Percentiles rank a stretch among this genome's conserved stretches.
phyloP scores from a whole-genome alignment of 2,888 invertebrate genomes.

The Troides aeacus region DNA sequence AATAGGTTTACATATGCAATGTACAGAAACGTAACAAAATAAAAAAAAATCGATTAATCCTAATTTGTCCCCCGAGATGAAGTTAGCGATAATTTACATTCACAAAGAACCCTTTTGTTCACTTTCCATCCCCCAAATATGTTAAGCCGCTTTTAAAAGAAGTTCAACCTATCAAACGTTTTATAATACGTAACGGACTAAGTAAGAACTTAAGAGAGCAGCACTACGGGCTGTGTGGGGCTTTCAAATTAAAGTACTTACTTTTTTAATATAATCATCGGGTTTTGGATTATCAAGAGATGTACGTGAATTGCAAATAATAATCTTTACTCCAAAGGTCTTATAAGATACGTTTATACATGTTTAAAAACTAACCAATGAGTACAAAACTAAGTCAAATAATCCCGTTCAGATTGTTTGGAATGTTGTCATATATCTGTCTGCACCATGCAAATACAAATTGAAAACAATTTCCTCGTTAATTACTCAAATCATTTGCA shows the following conservation, averaged over 20 bases:
- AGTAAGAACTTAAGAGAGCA: conserved; percentile 61
- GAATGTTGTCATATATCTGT: conserved; percentile 42
- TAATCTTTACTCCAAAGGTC: not conserved
- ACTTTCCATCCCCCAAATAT: conserved; percentile 64
- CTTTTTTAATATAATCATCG: conserved; percentile 9
- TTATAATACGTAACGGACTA: conserved; percentile 71
- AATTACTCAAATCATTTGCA: conserved; percentile 74
- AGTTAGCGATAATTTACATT: conserved; percentile 70
- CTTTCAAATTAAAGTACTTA: conserved; percentile 20
- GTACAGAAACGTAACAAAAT: conserved; percentile 35
- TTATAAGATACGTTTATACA: too few species aligned
- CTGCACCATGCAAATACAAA: conserved; percentile 58
- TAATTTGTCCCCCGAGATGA: conserved; percentile 77
- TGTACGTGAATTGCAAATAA: conserved; percentile 5
- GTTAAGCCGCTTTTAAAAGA: conserved; percentile 75
- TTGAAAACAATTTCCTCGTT: conserved; percentile 72
- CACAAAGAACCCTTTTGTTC: conserved; percentile 73
- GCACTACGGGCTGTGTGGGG: conserved; percentile 47
- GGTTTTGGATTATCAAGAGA: conserved; percentile 25
- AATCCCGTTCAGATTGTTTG: conserved; percentile 38
- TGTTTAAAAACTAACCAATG: not conserved
- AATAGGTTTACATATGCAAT: not conserved
- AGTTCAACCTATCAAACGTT: conserved; percentile 72
- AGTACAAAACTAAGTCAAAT: not conserved
- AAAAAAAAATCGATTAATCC: conserved; percentile 79